Base-by-base conservation (phyloP, 2,888 invertebrate species). In the Eupithecia subumbrata region DNA sequence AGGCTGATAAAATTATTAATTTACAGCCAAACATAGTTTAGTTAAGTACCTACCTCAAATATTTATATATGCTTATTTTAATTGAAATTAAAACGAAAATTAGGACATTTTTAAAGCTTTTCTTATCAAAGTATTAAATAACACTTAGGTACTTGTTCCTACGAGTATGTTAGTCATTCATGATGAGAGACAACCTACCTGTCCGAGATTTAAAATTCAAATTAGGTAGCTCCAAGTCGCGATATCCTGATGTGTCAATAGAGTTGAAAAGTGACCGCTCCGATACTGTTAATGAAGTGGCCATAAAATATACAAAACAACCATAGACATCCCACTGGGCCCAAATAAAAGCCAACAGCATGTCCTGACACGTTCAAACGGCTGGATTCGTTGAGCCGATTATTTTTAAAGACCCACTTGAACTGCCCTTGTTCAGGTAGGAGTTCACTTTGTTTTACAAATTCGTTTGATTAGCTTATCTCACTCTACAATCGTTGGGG, bases 311-410 rank as follows among this genome's bases (percentile, higher is more conserved):
- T 84, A 93, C 90, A 92, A 93, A 92, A 92, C 90, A 88, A 88
- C 88, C 83, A 88, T 85, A 86, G 91, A 89, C 90, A 89, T 88
- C 92, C 92, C 89, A 90, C 91, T 87, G 91, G 82, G 89, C 80
- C 86, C 88, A 87, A 88, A 89, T 89, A 93, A 92, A 92, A 90
- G 87, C 83, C 84, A 86, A 89, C 88, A 89, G 86, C 93, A 87
- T 93, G 94, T 94, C 90, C 88, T 86, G 90, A 94, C 94, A 93
- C 91, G 93, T 94, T 87, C 84, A 87, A 91, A 89, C 89, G 90
- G 86, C 87, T 88, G 90, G 92, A 92, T 93, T 90, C 92, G 91
- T 92, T 87, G 88, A 87, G 86, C 88, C 89, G 90, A 92, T 93
- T 91, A 91, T 90, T 87, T 89, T 88, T 84, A 85, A 89, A 87